Conservation (phyloP, 2,797 vertebrate genomes). For the Chloroceryle amazona region DNA sequence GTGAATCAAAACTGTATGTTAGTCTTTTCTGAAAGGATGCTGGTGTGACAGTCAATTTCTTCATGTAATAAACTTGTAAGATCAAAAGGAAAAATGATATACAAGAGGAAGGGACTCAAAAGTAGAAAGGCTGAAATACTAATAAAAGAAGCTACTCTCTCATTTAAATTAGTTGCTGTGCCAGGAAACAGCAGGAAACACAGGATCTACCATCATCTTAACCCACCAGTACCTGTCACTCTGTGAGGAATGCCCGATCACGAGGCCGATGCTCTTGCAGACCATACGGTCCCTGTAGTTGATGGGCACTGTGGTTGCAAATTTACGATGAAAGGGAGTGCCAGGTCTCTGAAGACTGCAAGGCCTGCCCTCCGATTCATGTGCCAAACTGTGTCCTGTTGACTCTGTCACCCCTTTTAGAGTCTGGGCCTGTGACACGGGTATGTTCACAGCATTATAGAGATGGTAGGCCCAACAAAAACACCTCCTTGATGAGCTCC, state of each 20-base stretch:
- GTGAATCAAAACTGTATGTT: background rate
- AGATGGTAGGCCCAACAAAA: background rate
- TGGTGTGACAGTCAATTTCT: background rate
- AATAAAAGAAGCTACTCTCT: background rate
- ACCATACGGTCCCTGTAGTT: fast-evolving
- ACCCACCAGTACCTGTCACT: background rate
- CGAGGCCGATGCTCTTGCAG: background rate
- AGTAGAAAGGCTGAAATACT: background rate
- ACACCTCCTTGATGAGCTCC: background rate
- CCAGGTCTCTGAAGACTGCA: background rate
- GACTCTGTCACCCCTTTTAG: background rate
- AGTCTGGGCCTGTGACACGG: background rate
- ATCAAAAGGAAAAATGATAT: background rate
- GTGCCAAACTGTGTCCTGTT: background rate
- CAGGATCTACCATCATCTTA: background rate
- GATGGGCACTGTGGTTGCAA: background rate
- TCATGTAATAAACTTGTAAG: background rate
- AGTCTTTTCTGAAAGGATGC: background rate
- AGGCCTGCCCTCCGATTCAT: background rate
- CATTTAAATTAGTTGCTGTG: background rate
- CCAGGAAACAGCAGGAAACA: background rate
- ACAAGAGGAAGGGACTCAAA: background rate
- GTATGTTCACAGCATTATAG: background rate
- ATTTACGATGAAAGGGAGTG: background rate
- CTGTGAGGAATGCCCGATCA: background rate